Evolutionary conservation across 2,888 invertebrate genomes (phyloP), one percentile per base, ranked within the genome.

Genomic region (Stomorhina lunata): DNA sequence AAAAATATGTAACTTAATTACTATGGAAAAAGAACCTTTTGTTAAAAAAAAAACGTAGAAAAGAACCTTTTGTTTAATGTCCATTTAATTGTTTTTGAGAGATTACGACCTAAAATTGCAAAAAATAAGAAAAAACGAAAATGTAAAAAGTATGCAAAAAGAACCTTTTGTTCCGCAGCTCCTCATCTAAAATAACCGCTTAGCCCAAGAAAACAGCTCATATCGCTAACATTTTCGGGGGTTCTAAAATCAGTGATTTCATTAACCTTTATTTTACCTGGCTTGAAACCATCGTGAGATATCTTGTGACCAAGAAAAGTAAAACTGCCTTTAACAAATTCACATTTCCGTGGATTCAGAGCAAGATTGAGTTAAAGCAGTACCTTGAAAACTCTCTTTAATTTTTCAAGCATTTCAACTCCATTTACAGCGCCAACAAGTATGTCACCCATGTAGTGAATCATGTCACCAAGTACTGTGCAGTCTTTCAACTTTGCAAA

Each of bases 371-470:
- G 45, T 20, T 43, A 4, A 10, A 61, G 75, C 29, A 84, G 66
- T 61, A 66, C 77, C 6, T 10, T 5, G 0, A 84, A 34, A 9
- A 80, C 55, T 1, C 50, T 25, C n/a, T 22, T 10, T 40, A 15
- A 3, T 34, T 82, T 80, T 9, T 50, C 45, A 29, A 78, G 20
- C 63, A 78, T 78, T n/a, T 81, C 78, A 5, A 2, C 3, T 1
- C 5, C 53, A 6, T 25, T 53, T n/a, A n/a, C 12, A 1, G 12
- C 5, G 1, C 71, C 63, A 27, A 83, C 20, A 5, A 83, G 32
- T 7, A 84, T 77, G 27, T 81, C 81, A 32, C 82, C 81, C 84
- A 84, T 84, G 50, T 84, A 84, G 48, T 80, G 77, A 3, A 82
- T 40, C 80, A 80, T 77, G 32, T 77, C 71, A 4, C 48, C 71